Base-by-base conservation (phyloP, 2,113 vertebrate species). In the Thamnophis sirtalis region DNA sequence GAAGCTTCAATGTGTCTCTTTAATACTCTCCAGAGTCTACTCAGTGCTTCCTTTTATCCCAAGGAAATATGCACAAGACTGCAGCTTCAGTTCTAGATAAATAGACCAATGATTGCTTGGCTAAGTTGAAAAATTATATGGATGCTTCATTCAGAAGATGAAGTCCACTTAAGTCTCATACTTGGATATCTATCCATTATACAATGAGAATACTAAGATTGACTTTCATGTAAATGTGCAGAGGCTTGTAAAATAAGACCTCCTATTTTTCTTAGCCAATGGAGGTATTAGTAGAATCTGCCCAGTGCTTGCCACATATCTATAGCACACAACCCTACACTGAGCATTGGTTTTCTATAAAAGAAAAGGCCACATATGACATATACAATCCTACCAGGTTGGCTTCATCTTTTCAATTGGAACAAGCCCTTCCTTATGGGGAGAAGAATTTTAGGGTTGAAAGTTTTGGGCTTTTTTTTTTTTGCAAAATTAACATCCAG, bases 401-500 rank as follows among this genome's bases (percentile, higher is more conserved):
- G 51, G 21, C 85, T 93, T 89, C 53, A 87, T 55, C 33, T 88
- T 93, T 58, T 24, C n/a, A 17, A 28, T 19, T 94, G 84, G 26
- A 90, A 19, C 26, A 68, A 93, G 80, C 91, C 91, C 86, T 80
- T 51, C 89, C 80, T 43, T 48, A 89, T 28, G 90, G 84, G 88
- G 87, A 88, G 56, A 90, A 0, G 87, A 88, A 87, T 53, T 68
- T 90, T 84, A 94, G 48, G 93, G 94, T 93, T 89, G 84, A 58
- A 88, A 92, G 87, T 92, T 94, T 96, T 92, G 94, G 11, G 51
- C 3, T 43, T 43, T 43, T 15, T 54, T 95, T 84, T 94, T 33
- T 86, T 88, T 80, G 50, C 68, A 94, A 94, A 95, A 93, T 92
- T 92, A 48, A 92, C 58, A 49, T 86, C 84, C 84, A 93, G 91